Base-by-base conservation (phyloP, 2,113 vertebrate genomes). In the Oryzias melastigma region DNA sequence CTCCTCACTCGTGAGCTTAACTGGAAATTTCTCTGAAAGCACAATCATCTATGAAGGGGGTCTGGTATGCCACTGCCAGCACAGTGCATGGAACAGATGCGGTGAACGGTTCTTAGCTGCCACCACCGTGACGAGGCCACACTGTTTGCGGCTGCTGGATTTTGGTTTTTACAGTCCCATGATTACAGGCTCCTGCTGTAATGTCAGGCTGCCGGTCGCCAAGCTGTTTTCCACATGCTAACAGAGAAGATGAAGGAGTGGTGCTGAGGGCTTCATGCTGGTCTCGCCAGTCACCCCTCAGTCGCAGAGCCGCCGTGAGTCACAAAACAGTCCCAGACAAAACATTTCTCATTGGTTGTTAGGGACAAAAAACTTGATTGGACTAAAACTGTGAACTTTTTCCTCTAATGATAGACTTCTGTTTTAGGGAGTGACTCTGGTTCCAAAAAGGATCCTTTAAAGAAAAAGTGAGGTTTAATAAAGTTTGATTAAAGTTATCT, bases 131-230 rank as follows among this genome's bases (percentile, higher is more conserved):
- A 89, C 85, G 85, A 85, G 80, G 81, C 90, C 86, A 83, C 83
- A 88, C 87, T 87, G 87, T 86, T 89, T 91, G 89, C 57, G 88
- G 89, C 82, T 82, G 81, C 83, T 80, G 89, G 85, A 91, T 91
- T 89, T 84, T 86, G 86, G 84, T 85, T 90, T 90, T 92, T 90
- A 90, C 87, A 88, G 88, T 78, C 82, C 71, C 72, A 71, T 91
- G 89, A 92, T 93, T 92, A 92, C 87, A 92, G 88, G 73, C 88
- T 88, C 75, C 75, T 24, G 60, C 81, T 80, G 78, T 90, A 90
- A 93, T 92, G 87, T 85, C 88, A 90, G 88, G 83, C 87, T 89
- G 85, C 73, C 79, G 76, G 79, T 71, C 78, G 87, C 86, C 81
- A 83, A 82, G 82, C 84, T 87, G 78, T 81, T 86, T 85, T 90